A percentile compares a stretch with the other conserved stretches of the same genome.
Evolutionary conservation across 2,113 vertebrate species (phyloP).

Genomic region (Addax nasomaculatus): DNA sequence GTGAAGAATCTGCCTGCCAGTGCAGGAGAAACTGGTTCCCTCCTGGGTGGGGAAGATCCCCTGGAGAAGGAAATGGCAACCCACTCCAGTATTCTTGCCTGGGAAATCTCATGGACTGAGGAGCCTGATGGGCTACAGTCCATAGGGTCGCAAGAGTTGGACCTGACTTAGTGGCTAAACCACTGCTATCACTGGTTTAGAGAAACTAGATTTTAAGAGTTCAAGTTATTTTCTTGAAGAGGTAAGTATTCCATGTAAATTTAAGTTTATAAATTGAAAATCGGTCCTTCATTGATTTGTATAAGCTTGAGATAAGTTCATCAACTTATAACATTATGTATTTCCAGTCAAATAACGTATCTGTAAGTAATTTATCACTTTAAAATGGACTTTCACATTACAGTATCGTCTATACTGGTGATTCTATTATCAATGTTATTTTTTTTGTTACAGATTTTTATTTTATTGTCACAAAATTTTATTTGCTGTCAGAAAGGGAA

Average conservation of each 20-base stretch:
- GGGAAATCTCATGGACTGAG: background rate
- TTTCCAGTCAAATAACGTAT: background rate
- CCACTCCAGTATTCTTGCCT: background rate
- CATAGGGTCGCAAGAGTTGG: background rate
- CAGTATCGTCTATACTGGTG: background rate
- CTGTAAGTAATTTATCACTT: background rate
- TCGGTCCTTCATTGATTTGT: background rate
- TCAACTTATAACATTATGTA: background rate
- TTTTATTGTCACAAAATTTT: conserved; percentile 22
- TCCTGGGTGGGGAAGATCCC: background rate
- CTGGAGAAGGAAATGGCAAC: background rate
- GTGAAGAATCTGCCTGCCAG: background rate
- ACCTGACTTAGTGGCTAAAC: background rate
- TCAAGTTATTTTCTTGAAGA: background rate
- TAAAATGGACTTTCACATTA: background rate
- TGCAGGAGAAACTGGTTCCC: background rate
- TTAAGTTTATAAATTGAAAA: conserved; percentile 15
- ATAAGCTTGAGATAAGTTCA: background rate
- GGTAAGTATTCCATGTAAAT: background rate
- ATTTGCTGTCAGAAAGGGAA: conserved; percentile 16
- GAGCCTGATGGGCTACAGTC: background rate
- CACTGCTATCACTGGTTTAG: background rate
- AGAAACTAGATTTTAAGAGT: conserved; percentile 5
- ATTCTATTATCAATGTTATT: background rate
- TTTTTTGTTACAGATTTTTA: conserved; percentile 21